These are phyloP conservation scores for Polydrusus tereticollis DNA, from an alignment of 2,888 invertebrate genomes.

Conservation along the genomic window DNA sequence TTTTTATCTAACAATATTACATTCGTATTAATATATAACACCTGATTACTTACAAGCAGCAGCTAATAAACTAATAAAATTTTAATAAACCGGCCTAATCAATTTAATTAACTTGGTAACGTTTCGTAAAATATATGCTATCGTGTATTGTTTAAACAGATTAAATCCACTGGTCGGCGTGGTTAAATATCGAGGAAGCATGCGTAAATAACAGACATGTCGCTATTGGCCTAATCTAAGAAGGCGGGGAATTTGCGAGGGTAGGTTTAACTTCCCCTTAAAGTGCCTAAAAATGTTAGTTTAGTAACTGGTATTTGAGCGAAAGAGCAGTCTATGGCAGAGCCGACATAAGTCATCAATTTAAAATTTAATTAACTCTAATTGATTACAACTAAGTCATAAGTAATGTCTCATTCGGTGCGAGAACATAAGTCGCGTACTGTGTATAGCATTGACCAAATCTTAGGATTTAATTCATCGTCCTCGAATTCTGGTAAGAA, in stretches of 20 bases:
- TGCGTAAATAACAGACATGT: constrained; percentile 53
- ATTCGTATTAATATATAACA: constrained; percentile 58
- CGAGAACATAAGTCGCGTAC: constrained; percentile 63
- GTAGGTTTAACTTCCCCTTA: constrained; percentile 46
- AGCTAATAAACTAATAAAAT: constrained; percentile 59
- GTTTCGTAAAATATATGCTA: constrained; percentile 53
- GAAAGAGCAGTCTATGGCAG: constrained; percentile 33
- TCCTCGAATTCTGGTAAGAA: constrained; percentile 50
- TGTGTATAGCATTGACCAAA: constrained; percentile 67
- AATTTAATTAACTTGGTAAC: constrained; percentile 60
- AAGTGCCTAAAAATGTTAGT: constrained; percentile 45
- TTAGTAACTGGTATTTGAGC: constrained; percentile 40
- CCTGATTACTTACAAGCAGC: constrained; percentile 61
- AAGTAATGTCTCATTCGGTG: constrained; percentile 40
- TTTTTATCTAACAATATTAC: constrained; percentile 56
- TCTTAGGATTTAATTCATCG: constrained; percentile 62
- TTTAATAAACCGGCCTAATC: constrained; percentile 59
- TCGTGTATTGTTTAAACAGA: constrained; percentile 53
- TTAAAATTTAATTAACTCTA: background rate
- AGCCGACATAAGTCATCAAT: constrained; percentile 23
- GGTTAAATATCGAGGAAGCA: constrained; percentile 57
- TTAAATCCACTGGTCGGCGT: constrained; percentile 61
- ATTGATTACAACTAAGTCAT: background rate
- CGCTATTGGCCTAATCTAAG: constrained; percentile 41
- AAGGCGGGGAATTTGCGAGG: constrained; percentile 42